Evolutionary conservation across 2,797 vertebrate genomes (phyloP).

Genomic region (Gouania willdenowi): DNA sequence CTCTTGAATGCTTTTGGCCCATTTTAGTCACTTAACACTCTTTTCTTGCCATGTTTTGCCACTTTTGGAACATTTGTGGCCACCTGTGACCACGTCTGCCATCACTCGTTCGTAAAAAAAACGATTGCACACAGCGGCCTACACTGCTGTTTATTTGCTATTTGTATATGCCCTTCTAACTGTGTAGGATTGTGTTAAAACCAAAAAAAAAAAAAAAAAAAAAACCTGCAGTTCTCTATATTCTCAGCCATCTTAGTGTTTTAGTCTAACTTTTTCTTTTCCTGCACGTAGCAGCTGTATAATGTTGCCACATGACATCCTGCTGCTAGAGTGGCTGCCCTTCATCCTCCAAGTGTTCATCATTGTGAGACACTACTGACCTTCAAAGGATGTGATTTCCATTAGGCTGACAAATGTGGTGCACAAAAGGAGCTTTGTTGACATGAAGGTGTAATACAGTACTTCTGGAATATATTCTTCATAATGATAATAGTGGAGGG

Average conservation of each 20-base stretch:
- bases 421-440: slow-evolving; percentile 51
- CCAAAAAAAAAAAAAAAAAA: too few species aligned
- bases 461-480: slow-evolving; percentile 37
- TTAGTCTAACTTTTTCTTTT: slow-evolving; percentile 39
- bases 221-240: slow-evolving; percentile 36
- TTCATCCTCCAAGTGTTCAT: slow-evolving; percentile 53
- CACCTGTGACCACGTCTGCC: too few species aligned
- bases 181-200: too few species aligned
- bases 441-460: slow-evolving; percentile 53
- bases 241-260: slow-evolving; percentile 21
- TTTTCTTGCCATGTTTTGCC: too few species aligned
- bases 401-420: slow-evolving; percentile 72
- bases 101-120: too few species aligned
- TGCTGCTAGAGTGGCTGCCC: slow-evolving; percentile 13
- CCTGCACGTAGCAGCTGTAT: slow-evolving; percentile 14
- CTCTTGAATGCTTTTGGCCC: too few species aligned
- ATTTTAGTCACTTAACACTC: too few species aligned
- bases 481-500: slow-evolving; percentile 59
- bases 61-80: too few species aligned
- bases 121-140: too few species aligned
- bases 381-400: slow-evolving; percentile 60
- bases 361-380: slow-evolving; percentile 61
- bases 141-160: too few species aligned
- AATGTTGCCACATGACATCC: slow-evolving; percentile 48
- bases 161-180: too few species aligned